Base-by-base conservation (phyloP, 2,113 vertebrate species). In the Mesembrinibis cayennensis region DNA sequence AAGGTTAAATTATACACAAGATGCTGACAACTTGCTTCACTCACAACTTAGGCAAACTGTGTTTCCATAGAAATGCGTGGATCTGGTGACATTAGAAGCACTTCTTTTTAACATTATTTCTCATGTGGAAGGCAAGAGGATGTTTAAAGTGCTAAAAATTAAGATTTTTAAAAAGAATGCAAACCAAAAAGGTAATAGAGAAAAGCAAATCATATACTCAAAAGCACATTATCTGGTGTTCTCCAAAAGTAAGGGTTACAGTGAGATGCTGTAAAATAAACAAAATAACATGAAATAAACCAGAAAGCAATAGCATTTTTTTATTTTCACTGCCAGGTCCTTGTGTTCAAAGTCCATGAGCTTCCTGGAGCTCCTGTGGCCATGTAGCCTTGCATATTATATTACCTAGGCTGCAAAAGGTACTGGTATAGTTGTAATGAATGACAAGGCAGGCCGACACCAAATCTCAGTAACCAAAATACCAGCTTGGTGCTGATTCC, bases 361-460 rank as follows among this genome's bases (percentile, higher is more conserved):
- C 40, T 70, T 73, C 38, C 38, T 25, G 59, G 40, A 73, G 62
- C 27, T 62, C 40, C 65, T 16, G 34, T 45, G 69, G 56, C 61
- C 25, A 10, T 9, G 29, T 13, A 73, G 42, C n/a, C 50, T 78
- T 32, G 32, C n/a, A 7, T 49, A 17, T 47, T 16, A 62, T 22
- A 67, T 38, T 44, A 44, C 34, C 11, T 16, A 15, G 67, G 34
- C 50, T 94, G 80, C 45, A 62, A 63, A 89, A 78, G 9, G n/a
- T 15, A 29, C 45, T 67, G 7, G 0, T 4, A 4, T 6, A 0
- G 0, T 63, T 61, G 18, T 3, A 66, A 25, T 3, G 19, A 61
- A 74, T 15, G 34, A 82, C 61, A 89, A 87, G 69, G 81, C 77
- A 94, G 87, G 44, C n/a, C 1, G 0, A 15, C 45, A 67, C 63